Conservation (phyloP, 2,797 vertebrate species). For the Zenarchopterus dispar region DNA sequence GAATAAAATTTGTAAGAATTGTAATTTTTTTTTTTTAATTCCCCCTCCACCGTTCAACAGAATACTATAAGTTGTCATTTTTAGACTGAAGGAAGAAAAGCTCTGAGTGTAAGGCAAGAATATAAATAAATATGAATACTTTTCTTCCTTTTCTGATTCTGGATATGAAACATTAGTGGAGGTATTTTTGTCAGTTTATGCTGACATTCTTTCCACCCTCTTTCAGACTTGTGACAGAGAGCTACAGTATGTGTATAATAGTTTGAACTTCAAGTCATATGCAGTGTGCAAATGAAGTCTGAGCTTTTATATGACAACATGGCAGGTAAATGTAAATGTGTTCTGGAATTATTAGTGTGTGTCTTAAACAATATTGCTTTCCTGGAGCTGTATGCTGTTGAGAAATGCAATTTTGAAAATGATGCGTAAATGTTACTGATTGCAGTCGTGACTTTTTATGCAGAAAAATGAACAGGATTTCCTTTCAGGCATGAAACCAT, state of each 20-base stretch:
- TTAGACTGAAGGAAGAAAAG: conserved; percentile 1
- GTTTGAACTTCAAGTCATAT: background rate
- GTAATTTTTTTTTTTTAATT: too few relatives aligned
- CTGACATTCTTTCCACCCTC: too few relatives aligned
- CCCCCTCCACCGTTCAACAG: background rate
- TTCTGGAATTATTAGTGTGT: too few relatives aligned
- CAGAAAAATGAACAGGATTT: too few relatives aligned
- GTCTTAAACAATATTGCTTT: too few relatives aligned
- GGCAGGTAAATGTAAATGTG: background rate
- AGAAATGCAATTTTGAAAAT: too few relatives aligned
- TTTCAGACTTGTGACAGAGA: background rate
- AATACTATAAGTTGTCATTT: conserved; percentile 14
- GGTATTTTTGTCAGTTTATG: too few relatives aligned
- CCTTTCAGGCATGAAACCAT: too few relatives aligned
- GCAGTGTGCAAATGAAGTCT: background rate
- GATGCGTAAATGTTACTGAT: too few relatives aligned
- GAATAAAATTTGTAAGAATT: too few relatives aligned
- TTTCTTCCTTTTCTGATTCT: background rate
- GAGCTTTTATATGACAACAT: background rate
- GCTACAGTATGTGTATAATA: background rate
- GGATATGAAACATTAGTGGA: background rate
- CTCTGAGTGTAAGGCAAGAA: background rate
- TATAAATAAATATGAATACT: background rate
- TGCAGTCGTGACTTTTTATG: too few relatives aligned
- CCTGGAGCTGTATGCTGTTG: too few relatives aligned